These are phyloP conservation scores for Siderastrea radians DNA, from an alignment of 92 coral and sea anemone genomes.

Conservation along the genomic window DNA sequence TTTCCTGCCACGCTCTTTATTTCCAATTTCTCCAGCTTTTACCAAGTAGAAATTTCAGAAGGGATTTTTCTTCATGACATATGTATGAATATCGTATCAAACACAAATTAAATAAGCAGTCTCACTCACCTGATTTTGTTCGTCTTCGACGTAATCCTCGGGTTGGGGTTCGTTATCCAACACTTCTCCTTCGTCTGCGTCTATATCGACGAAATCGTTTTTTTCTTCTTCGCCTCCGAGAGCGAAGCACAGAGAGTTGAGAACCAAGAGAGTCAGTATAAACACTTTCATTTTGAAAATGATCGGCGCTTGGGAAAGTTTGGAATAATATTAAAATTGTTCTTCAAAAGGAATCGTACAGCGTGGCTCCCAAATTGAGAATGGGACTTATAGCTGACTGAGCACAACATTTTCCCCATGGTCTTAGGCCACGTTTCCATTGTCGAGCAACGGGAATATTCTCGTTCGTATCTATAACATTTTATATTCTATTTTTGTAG, in stretches of 20 bases:
- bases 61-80: too few relatives aligned
- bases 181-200: neutral
- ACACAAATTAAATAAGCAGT: neutral
- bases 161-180: neutral
- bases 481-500: neutral
- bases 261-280: slow-evolving; percentile 34
- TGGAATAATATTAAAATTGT: neutral
- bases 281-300: slow-evolving; percentile 20
- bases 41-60: too few relatives aligned
- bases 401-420: slow-evolving; percentile 25
- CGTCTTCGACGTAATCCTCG: slow-evolving; percentile 31
- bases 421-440: slow-evolving; percentile 23
- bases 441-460: slow-evolving; percentile 33
- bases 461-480: slow-evolving; percentile 27
- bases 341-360: neutral
- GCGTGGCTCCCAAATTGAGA: slow-evolving; percentile 7
- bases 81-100: too few relatives aligned
- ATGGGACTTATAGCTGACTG: neutral
- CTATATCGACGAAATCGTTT: slow-evolving; percentile 14
- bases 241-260: slow-evolving; percentile 18
- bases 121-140: slow-evolving; percentile 11
- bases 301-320: neutral
- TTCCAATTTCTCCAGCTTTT: too few relatives aligned
- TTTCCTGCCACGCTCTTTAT: too few relatives aligned
- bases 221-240: slow-evolving; percentile 32